phyloP scores from a whole-genome alignment of 1,140 invertebrate species.

The Coenobita brevimanus region DNA sequence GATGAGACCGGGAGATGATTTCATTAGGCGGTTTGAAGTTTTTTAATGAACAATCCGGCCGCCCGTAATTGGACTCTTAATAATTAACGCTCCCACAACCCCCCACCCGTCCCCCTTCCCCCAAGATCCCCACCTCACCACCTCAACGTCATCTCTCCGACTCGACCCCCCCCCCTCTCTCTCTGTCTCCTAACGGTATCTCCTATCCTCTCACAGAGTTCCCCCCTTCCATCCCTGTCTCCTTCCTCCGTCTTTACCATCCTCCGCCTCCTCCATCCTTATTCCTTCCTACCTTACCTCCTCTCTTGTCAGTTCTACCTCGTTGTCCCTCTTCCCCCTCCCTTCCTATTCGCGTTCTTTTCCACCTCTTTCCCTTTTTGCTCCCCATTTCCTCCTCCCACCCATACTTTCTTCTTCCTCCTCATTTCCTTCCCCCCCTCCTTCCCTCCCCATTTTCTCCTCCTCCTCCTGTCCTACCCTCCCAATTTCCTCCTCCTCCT shows the following conservation, averaged over 20 bases:
- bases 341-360: not conserved
- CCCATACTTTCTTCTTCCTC: not conserved
- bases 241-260: not conserved
- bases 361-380: not conserved
- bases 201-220: too few relatives aligned
- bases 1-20: slow-evolving; percentile 61
- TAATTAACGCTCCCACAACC: slow-evolving; percentile 51
- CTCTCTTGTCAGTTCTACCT: too few relatives aligned
- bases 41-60: slow-evolving; percentile 63
- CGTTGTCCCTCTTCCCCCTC: not conserved
- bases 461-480: slow-evolving; percentile 30
- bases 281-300: not conserved
- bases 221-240: not conserved
- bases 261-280: not conserved
- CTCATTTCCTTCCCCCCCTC: not conserved
- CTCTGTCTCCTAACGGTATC: not conserved
- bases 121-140: not conserved
- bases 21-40: slow-evolving; percentile 66
- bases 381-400: not conserved
- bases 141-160: not conserved
- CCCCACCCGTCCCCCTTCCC: not conserved
- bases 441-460: not conserved
- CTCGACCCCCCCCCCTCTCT: not conserved
- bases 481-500: not conserved
- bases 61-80: slow-evolving; percentile 59